A percentile compares a stretch with the other conserved stretches of the same genome.
These are phyloP conservation scores for Lamellibrachia satsuma DNA, from an alignment of 2,888 invertebrate species.

Conservation along the genomic window DNA sequence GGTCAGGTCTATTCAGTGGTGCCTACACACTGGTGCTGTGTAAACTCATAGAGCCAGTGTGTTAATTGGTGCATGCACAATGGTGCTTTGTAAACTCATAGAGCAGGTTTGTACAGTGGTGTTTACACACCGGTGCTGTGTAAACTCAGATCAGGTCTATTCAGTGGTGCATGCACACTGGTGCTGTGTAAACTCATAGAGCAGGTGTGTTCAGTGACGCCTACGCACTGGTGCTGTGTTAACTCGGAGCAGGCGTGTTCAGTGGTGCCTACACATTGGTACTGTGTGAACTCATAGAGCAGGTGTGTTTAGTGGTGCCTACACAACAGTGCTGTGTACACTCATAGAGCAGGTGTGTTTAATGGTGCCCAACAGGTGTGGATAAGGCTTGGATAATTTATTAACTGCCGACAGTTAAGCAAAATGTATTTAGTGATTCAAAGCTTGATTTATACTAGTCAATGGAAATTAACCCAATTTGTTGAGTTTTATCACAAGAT, in stretches of 20 bases:
- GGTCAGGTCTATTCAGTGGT: slow-evolving; percentile 67
- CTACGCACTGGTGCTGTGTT: background rate
- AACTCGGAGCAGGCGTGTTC: slow-evolving; percentile 31
- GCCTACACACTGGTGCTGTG: no score
- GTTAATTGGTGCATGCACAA: slow-evolving; percentile 76
- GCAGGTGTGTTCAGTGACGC: slow-evolving; percentile 52
- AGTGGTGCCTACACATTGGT: slow-evolving; percentile 88
- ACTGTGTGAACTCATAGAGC: slow-evolving; percentile 69
- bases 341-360: background rate
- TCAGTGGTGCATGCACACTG: slow-evolving; percentile 85
- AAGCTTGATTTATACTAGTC: no score
- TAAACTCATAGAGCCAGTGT: no score
- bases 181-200: slow-evolving; percentile 73
- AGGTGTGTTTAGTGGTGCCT: slow-evolving; percentile 49
- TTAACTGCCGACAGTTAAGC: no score
- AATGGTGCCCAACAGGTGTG: background rate
- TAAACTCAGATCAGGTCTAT: no score
- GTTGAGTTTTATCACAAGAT: no score
- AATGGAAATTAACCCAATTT: no score
- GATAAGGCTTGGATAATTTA: background rate
- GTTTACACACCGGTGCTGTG: no score
- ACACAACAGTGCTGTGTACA: background rate
- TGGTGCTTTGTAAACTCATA: slow-evolving; percentile 67
- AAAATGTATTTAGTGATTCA: no score
- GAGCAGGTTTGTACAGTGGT: slow-evolving; percentile 60